Conservation (phyloP, 2,888 invertebrate species). For the Loripinus fragilis region DNA sequence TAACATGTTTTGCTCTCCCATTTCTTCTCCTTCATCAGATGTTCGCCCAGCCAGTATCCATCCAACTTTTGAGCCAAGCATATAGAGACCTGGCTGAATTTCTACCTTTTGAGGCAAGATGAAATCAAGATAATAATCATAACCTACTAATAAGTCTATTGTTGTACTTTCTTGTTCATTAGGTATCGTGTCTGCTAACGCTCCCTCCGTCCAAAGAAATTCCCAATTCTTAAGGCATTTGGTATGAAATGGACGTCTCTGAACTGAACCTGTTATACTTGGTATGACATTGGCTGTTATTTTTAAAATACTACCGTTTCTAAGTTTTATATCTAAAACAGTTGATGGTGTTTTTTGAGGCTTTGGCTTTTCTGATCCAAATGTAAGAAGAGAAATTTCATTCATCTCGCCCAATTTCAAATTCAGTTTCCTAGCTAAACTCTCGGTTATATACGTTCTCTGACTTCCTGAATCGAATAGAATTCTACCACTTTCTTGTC, state of each 20-base stretch:
- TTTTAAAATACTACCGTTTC: conserved; percentile 5
- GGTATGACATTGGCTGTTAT: conserved; percentile 24
- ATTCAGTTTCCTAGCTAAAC: no score
- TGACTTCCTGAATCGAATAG: conserved; percentile 34
- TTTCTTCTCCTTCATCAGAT: no score
- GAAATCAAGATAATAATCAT: no score
- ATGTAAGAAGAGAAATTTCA: conserved; percentile 8
- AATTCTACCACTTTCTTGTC: background rate
- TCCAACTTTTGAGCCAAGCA: no score
- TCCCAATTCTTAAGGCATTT: background rate
- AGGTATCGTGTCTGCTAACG: no score
- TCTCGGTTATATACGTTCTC: conserved; percentile 28
- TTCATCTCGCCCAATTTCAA: background rate
- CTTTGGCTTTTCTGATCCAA: conserved; percentile 8
- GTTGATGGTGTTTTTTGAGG: conserved; percentile 2
- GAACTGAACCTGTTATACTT: conserved; percentile 11
- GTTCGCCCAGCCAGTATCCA: no score
- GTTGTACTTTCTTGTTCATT: no score
- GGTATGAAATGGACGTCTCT: background rate
- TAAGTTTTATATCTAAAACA: background rate
- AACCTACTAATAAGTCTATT: no score
- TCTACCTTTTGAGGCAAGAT: no score
- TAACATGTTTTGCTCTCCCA: no score
- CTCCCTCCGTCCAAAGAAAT: no score
- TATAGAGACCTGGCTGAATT: no score